Evolutionary conservation across 2,888 invertebrate genomes (phyloP), one percentile per base, ranked within the genome.

Genomic region (Stenodera caucasica): DNA sequence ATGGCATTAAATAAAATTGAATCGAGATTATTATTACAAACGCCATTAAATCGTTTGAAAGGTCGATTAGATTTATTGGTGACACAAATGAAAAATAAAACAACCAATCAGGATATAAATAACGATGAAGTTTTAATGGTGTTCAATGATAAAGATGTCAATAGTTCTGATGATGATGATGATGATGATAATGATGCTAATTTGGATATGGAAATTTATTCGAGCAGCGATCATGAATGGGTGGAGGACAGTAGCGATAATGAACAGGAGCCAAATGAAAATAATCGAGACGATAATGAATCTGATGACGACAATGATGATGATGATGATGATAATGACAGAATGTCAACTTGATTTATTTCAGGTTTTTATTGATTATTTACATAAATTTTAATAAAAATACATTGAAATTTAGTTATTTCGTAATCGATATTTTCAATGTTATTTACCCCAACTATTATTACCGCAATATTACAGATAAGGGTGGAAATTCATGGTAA

Each of bases 51-150:
- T 50, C 82, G 82, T 70, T 78, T 89, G 55, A 82, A 83, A 69
- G 89, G 89, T 5, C 83, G 88, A 51, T 79, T 89, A 35, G 84
- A 86, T 65, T 80, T 89, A 29, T 76, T 89, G 40, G 79, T 85
- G 29, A 82, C 84, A 7, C 85, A 86, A 75, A 80, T 85, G 53
- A 78, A 78, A 49, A 74, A 75, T n/a, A 57, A 68, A 12, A 40
- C 55, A 5, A n/a, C n/a, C n/a, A 60, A 67, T 12, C 66, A 72
- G 14, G 66, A 67, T 9, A 76, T 73, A 15, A 80, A 81, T 63
- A 73, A 80, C 18, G 81, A 81, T 26, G 81, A 81, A 53, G 79
- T 84, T 8, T 73, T 84, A 29, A 78, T 86, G 14, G 79, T 84
- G 56, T 86, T 83, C 74, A 83, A 85, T 72, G 86, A 86, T 77